phyloP scores from a whole-genome alignment of 2,113 vertebrate species.

The Scalopus aquaticus region DNA sequence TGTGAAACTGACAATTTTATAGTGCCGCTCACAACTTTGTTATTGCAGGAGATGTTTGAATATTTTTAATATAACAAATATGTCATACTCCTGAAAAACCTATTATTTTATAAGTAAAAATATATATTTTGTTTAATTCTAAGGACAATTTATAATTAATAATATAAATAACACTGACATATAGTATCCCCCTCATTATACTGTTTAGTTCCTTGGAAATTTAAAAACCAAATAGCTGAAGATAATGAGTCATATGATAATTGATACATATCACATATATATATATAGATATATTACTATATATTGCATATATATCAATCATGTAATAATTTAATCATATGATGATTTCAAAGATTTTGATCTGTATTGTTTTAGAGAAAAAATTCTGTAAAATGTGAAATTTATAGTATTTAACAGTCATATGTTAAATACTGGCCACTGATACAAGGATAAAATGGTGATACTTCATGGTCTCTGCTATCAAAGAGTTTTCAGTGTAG shows the following conservation, averaged over 20 bases:
- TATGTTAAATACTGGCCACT: neutral
- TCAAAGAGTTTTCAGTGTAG: neutral
- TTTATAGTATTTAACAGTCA: neutral
- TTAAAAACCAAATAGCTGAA: neutral
- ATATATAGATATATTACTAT: too few species aligned
- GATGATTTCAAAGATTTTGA: neutral
- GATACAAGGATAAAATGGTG: neutral
- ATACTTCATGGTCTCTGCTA: neutral
- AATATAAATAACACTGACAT: neutral
- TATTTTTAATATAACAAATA: slow-evolving; percentile 27
- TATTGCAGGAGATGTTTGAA: slow-evolving; percentile 29
- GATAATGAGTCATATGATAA: neutral
- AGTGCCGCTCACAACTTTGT: neutral
- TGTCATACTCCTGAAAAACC: neutral
- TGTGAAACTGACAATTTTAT: slow-evolving; percentile 20
- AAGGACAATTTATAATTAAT: neutral
- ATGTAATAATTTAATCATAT: neutral
- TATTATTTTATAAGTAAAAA: neutral
- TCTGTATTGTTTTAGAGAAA: neutral
- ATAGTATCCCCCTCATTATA: neutral
- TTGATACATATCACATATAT: too few species aligned
- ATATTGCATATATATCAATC: too few species aligned
- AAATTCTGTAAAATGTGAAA: neutral
- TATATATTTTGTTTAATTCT: slow-evolving; percentile 24
- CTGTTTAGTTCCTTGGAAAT: neutral